A percentile compares a stretch with the other conserved stretches of the same genome.
Conservation (phyloP, 2,113 vertebrate genomes). For the Dermatemys mawii region DNA sequence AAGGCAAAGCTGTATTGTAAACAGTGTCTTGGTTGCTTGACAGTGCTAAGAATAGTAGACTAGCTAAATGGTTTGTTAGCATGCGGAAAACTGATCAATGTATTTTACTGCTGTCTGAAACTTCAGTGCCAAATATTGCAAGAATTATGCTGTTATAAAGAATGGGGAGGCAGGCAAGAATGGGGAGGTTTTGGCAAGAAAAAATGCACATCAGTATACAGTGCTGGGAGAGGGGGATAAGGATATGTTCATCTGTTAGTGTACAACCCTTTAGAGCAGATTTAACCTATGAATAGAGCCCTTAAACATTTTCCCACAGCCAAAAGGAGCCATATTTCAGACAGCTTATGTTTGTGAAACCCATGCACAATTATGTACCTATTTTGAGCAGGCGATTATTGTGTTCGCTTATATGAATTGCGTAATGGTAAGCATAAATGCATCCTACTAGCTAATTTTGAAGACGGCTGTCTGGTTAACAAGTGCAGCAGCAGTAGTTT, state of each 20-base stretch:
- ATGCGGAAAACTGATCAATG: not conserved
- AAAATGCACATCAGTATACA: not conserved
- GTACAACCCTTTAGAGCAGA: not conserved
- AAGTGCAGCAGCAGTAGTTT: not conserved
- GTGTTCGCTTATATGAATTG: not conserved
- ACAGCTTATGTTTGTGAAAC: not conserved
- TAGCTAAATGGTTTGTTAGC: not conserved
- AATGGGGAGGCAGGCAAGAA: not conserved
- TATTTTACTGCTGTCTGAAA: not conserved
- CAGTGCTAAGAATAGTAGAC: conserved; percentile 44
- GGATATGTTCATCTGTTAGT: not conserved
- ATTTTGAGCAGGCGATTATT: not conserved
- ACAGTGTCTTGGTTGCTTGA: conserved; percentile 32
- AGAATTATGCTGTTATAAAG: not conserved
- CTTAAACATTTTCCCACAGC: not conserved
- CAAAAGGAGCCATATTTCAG: rapidly evolving
- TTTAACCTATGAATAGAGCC: not conserved
- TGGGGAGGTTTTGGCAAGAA: not conserved
- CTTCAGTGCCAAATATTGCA: not conserved
- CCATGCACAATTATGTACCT: rapidly evolving
- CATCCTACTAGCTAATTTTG: not conserved
- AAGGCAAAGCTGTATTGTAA: conserved; percentile 49
- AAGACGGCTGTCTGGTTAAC: not conserved
- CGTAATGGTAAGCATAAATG: not conserved
- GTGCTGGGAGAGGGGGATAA: not conserved